Evolutionary conservation across 2,888 invertebrate genomes (phyloP), one percentile per base, ranked within the genome.

Genomic region (Clunio marinus): DNA sequence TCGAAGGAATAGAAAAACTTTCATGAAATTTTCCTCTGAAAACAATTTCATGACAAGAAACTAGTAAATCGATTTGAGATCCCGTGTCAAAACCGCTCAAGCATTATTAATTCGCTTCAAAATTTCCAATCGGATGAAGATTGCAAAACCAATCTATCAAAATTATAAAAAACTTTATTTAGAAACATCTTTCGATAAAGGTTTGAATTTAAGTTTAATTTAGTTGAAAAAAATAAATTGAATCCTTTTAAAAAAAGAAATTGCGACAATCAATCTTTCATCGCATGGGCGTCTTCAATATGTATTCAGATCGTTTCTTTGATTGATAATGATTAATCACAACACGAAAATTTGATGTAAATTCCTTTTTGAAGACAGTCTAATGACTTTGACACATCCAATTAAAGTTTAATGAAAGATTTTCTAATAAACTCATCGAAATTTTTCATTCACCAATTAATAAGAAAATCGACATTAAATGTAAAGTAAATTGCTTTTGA

Each of bases 301-400:
- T 3, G 20, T 22, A 51, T 13, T 3, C 22, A 8, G 51, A 51
- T 57, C 57, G 57, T 2, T 27, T n/a, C 8, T 57, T 55, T 66
- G 66, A 66, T 66, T 66, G 66, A 66, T 66, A 27, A 55, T 66
- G 66, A 66, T 66, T 55, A 32, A 66, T 66, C 27, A 20, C 22
- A 57, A n/a, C 32, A 32, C 4, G 4, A 4, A 10, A 32, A 32
- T 10, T 7, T 32, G 32, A 32, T 7, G n/a, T n/a, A n/a, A n/a
- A n/a, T n/a, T n/a, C n/a, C n/a, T n/a, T n/a, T 32, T 15, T 57
- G 27, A 57, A 13, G 25, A 4, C 25, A 27, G 10, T 57, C 27
- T 8, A 10, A 24, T 22, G 57, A 57, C 27, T 22, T 32, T 7
- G n/a, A n/a, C n/a, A 17, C 51, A 51, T 22, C 51, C 17, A 51